These are phyloP conservation scores for Eucera pruinosa DNA, from an alignment of 2,888 invertebrate species.

Conservation along the genomic window DNA sequence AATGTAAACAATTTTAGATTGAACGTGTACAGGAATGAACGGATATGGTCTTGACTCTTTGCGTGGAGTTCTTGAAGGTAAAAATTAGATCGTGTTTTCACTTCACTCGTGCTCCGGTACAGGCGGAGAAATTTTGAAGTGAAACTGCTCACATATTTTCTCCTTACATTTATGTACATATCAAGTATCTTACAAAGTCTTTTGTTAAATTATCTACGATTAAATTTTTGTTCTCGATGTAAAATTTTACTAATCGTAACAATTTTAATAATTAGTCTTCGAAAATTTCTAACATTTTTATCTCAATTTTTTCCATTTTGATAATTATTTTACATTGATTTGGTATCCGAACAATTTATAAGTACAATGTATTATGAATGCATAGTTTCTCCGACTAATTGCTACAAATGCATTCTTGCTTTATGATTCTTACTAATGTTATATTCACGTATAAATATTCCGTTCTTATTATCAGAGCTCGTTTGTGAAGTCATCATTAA, in stretches of 20 bases:
- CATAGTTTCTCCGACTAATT: neutral
- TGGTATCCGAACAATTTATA: neutral
- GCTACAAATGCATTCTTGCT: neutral
- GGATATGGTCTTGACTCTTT: neutral
- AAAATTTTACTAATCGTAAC: no score
- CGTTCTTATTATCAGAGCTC: neutral
- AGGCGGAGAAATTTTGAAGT: neutral
- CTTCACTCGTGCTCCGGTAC: neutral
- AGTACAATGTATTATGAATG: slow-evolving; percentile 10
- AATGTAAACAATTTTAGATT: neutral
- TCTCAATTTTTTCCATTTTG: neutral
- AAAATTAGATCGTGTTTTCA: neutral
- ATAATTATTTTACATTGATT: neutral
- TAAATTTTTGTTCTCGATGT: neutral
- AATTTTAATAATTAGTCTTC: no score
- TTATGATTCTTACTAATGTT: neutral
- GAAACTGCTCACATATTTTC: neutral
- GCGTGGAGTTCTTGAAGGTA: neutral
- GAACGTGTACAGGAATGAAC: neutral
- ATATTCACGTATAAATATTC: no score
- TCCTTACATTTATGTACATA: neutral
- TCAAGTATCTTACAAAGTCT: neutral
- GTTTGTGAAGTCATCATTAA: slow-evolving; percentile 1
- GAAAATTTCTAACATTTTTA: neutral
- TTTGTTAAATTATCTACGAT: neutral